A percentile compares a stretch with the other conserved stretches of the same genome.
These are phyloP conservation scores for Erpetoichthys calabaricus DNA, from an alignment of 2,797 vertebrate species.

Conservation along the genomic window DNA sequence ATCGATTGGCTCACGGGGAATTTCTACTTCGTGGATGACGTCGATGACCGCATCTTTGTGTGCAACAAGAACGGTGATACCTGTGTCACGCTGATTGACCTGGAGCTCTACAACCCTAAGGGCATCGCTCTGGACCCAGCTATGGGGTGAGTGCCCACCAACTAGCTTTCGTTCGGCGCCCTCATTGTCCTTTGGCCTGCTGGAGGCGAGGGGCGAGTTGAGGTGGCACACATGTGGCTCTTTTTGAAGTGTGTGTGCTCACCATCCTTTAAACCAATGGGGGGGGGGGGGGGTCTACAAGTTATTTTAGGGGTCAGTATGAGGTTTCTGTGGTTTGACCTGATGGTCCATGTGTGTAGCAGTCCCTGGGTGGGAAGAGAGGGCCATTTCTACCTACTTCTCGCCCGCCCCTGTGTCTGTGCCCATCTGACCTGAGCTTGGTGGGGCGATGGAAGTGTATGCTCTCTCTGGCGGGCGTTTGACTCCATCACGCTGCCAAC, in stretches of 20 bases:
- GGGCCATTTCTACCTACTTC: accelerated
- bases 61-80: slow-evolving; percentile 85
- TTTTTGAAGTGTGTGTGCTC: neutral
- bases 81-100: slow-evolving; percentile 84
- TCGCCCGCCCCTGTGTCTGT: neutral
- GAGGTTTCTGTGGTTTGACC: too few species aligned
- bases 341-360: too few species aligned
- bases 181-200: too few species aligned
- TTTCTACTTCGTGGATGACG: slow-evolving; percentile 95
- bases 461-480: neutral
- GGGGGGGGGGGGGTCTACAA: neutral
- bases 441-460: neutral
- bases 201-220: accelerated
- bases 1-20: slow-evolving; percentile 97
- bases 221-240: accelerated
- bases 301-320: too few species aligned
- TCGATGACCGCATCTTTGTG: slow-evolving; percentile 88
- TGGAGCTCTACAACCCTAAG: slow-evolving; percentile 89
- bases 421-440: accelerated
- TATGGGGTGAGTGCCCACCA: slow-evolving; percentile 67
- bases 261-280: accelerated
- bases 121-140: slow-evolving; percentile 85
- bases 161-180: too few species aligned
- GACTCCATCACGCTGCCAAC: too few species aligned
- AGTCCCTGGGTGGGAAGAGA: too few species aligned